phyloP scores from a whole-genome alignment of 2,113 vertebrate genomes.

The Crotalus horridus region DNA sequence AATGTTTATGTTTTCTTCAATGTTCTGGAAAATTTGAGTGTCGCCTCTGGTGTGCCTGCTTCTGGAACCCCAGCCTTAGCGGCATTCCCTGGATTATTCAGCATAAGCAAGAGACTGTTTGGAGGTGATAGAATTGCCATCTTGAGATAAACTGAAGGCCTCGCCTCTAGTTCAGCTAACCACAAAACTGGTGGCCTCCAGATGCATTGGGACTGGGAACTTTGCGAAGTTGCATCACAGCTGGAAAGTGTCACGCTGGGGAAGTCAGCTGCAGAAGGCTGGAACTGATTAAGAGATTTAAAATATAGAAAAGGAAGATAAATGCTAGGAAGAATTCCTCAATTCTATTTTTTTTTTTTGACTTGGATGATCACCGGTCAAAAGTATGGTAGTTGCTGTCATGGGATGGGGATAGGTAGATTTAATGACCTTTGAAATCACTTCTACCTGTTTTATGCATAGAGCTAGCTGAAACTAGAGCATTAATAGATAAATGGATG shows the following conservation, averaged over 20 bases:
- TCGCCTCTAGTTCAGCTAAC: neutral
- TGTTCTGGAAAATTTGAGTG: neutral
- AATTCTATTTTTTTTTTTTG: neutral
- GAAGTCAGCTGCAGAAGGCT: neutral
- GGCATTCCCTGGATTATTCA: neutral
- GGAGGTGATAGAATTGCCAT: neutral
- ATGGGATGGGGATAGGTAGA: too few relatives aligned
- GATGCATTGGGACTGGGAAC: neutral
- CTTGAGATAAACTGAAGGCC: neutral
- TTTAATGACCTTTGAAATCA: neutral
- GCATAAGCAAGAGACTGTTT: neutral
- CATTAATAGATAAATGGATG: neutral
- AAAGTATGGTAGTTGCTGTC: neutral
- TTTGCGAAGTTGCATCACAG: neutral
- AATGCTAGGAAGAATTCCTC: neutral
- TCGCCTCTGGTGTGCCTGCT: neutral
- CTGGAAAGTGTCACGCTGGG: neutral
- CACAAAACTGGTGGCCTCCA: neutral
- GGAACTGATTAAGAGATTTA: neutral
- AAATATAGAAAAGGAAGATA: neutral
- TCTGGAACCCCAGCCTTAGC: neutral
- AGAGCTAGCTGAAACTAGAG: neutral
- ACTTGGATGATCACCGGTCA: neutral
- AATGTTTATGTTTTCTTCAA: neutral
- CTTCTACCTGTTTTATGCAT: too few relatives aligned